A percentile compares a stretch with the other conserved stretches of the same genome.
Conservation (phyloP, 2,113 vertebrate species). For the Arvicanthis niloticus region DNA sequence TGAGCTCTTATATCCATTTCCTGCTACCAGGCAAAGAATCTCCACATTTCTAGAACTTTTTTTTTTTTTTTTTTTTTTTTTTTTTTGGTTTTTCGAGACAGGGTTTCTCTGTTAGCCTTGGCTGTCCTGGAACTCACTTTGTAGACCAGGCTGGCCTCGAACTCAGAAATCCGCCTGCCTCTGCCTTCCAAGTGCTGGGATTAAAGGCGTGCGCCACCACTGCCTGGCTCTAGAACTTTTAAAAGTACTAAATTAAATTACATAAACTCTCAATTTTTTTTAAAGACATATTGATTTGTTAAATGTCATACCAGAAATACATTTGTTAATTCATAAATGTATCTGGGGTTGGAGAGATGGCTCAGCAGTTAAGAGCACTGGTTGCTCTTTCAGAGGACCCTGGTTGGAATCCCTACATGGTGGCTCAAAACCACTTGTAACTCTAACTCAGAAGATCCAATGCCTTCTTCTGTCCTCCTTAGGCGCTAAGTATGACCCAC, state of each 20-base stretch:
- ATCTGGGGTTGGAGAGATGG: background rate
- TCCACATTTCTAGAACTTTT: constrained; percentile 55
- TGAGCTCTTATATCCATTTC: constrained; percentile 20
- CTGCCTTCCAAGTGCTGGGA: no score
- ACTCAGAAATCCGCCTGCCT: no score
- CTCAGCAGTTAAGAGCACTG: background rate
- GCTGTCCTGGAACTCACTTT: no score
- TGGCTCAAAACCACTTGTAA: background rate
- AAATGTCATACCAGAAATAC: constrained; percentile 50
- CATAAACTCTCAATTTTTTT: constrained; percentile 28
- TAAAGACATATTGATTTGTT: constrained; percentile 43
- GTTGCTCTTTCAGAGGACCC: background rate
- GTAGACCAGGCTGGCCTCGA: no score
- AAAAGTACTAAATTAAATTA: constrained; percentile 68
- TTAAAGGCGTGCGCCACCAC: no score
- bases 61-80: no score
- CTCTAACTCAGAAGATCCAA: background rate
- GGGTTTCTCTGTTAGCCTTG: no score
- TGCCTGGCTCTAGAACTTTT: constrained; percentile 43
- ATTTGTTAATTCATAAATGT: constrained; percentile 45
- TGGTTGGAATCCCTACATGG: background rate
- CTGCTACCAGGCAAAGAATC: constrained; percentile 54
- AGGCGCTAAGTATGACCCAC: background rate
- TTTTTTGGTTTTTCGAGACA: no score
- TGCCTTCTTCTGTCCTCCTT: background rate